phyloP scores from a whole-genome alignment of 2,888 invertebrate species.

The Poecilus cupreus region DNA sequence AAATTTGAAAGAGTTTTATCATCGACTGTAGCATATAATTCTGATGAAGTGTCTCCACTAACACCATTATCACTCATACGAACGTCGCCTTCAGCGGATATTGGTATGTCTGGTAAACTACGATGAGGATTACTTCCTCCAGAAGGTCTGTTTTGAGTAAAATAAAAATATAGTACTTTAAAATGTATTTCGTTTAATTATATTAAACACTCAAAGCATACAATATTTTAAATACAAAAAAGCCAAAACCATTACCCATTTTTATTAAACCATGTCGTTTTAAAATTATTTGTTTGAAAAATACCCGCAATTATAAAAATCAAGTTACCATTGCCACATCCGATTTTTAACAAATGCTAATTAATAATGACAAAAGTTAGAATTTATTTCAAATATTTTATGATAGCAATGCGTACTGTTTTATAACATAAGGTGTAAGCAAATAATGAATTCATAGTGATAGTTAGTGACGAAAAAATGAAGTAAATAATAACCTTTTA shows the following conservation, averaged over 20 bases:
- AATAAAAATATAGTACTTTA: no score
- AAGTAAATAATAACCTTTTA: constrained; percentile 70
- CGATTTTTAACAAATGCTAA: no score
- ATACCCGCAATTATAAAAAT: not conserved
- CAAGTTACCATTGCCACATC: no score
- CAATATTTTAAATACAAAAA: not conserved
- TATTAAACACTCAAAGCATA: no score
- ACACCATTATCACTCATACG: constrained; percentile 68
- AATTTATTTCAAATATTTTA: no score
- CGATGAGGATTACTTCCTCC: constrained; percentile 79
- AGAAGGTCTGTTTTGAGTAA: constrained; percentile 68
- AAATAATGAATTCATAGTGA: no score
- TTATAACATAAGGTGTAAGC: not conserved
- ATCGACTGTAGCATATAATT: constrained; percentile 89
- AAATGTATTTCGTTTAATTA: no score
- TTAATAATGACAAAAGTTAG: no score
- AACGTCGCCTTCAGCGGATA: constrained; percentile 75
- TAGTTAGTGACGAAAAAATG: constrained; percentile 18
- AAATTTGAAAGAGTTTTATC: constrained; percentile 72
- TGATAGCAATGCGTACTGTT: no score
- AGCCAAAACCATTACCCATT: not conserved
- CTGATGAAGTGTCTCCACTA: constrained; percentile 85
- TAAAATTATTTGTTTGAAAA: not conserved
- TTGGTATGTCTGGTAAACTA: constrained; percentile 90
- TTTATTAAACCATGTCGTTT: not conserved